Percentiles rank a stretch among this genome's conserved stretches.
Conservation (phyloP, 2,113 vertebrate genomes). For the Takifugu bimaculatus region DNA sequence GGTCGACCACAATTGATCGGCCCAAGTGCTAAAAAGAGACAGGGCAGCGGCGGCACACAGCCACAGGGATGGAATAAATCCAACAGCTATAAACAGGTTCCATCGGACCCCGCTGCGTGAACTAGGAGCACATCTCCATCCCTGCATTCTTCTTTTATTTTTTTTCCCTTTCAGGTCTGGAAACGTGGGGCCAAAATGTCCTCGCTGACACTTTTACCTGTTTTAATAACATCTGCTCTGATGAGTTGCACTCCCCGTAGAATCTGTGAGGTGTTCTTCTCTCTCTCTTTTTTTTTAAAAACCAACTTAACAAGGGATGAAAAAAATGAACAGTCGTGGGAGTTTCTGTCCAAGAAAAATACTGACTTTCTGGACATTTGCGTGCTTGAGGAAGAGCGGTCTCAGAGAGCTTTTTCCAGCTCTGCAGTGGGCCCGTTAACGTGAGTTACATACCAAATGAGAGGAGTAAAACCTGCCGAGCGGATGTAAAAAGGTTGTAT, state of each 20-base stretch:
- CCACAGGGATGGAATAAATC: constrained; percentile 39
- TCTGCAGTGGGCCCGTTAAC: constrained; percentile 60
- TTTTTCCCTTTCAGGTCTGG: constrained; percentile 19
- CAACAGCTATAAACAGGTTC: constrained; percentile 59
- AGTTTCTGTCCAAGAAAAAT: constrained; percentile 63
- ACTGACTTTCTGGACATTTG: constrained; percentile 39
- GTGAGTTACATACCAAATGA: constrained; percentile 52
- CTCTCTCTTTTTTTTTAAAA: constrained; percentile 7
- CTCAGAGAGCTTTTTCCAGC: constrained; percentile 41
- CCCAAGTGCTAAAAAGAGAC: constrained; percentile 55
- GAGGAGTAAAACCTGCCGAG: constrained; percentile 50
- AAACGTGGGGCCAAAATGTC: constrained; percentile 28
- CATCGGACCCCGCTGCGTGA: constrained; percentile 44
- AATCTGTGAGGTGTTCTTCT: constrained; percentile 17
- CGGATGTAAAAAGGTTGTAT: constrained; percentile 45
- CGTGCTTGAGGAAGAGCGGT: constrained; percentile 45
- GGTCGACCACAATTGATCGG: constrained; percentile 39
- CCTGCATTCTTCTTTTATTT: constrained; percentile 24
- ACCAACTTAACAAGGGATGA: not conserved
- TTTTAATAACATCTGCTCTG: constrained; percentile 53
- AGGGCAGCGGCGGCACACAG: constrained; percentile 44
- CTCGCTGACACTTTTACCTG: constrained; percentile 48
- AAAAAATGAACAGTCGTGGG: constrained; percentile 32
- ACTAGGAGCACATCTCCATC: constrained; percentile 39
- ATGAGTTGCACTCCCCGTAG: constrained; percentile 31